Conservation (phyloP, 2,113 vertebrate genomes). For the Lethenteron reissneri region DNA sequence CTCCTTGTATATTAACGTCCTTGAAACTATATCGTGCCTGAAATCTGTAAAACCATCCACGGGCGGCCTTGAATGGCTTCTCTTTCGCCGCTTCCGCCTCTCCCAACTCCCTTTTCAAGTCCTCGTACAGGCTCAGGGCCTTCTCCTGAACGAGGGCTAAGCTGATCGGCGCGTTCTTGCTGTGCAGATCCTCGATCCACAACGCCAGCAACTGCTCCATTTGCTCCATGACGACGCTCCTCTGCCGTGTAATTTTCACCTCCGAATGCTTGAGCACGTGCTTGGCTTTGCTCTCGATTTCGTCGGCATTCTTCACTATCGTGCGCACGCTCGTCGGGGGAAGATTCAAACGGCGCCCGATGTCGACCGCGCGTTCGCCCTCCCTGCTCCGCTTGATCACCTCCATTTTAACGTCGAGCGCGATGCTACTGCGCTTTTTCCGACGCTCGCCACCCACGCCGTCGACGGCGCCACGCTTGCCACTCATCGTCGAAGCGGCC, state of each 20-base stretch:
- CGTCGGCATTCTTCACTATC: neutral
- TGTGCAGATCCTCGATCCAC: neutral
- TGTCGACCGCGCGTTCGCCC: neutral
- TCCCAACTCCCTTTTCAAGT: neutral
- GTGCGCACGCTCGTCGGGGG: neutral
- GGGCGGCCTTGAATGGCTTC: neutral
- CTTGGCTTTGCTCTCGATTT: neutral
- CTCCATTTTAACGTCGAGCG: neutral
- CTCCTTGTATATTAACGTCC: neutral
- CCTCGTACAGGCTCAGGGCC: neutral
- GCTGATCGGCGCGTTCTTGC: neutral
- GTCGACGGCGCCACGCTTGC: neutral
- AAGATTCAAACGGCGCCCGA: neutral
- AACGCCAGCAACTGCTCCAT: neutral
- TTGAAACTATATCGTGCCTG: neutral
- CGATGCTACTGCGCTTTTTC: neutral
- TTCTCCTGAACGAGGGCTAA: neutral
- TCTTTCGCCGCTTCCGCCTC: neutral
- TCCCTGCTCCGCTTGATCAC: neutral
- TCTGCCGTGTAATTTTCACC: neutral
- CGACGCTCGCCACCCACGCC: neutral
- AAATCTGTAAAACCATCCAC: neutral
- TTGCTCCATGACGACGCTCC: neutral
- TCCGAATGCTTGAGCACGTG: neutral
- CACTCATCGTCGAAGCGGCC: neutral